Base-by-base conservation (phyloP, 1,140 invertebrate species). In the Eciton burchellii region DNA sequence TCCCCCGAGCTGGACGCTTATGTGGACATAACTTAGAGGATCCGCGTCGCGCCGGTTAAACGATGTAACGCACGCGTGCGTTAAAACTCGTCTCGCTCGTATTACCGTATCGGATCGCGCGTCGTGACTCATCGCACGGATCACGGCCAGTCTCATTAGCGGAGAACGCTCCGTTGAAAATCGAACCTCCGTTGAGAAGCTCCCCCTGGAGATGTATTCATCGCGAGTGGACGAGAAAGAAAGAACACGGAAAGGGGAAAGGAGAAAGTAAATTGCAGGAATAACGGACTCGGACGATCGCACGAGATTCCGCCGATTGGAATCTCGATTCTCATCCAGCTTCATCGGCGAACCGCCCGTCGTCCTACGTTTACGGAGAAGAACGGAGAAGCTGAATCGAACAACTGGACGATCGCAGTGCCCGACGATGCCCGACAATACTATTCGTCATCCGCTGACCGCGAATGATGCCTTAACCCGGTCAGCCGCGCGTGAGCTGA, bases 401-500 rank as follows among this genome's bases (percentile, higher is more conserved):
- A n/a, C n/a, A n/a, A 26, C 14, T 21, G n/a, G 16, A 9, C 52
- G 3, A 49, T 62, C 16, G 3, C n/a, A 62, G 47, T 14, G 21
- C 35, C 47, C 16, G 12, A 8, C 29, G 21, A 19, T 5, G 26
- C 35, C 57, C 19, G 1, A 43, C 12, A n/a, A 41, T n/a, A n/a
- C n/a, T n/a, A n/a, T 11, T 76, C 47, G n/a, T 63, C 29, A 6
- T 24, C 21, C 12, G 26, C 35, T 16, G 11, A 41, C 52, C 6
- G 49, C 43, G 14, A 45, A 29, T 57, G 19, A 57, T 43, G 5
- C 63, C 70, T 45, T 82, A 82, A 76, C 59, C 59, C 29, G 68
- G 70, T 74, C 54, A 82, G 45, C 26, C 45, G 57, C 56, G 59
- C 35, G 59, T 60, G n/a, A n/a, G 16, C 45, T 9, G 47, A 72